These are phyloP conservation scores for Macrotis lagotis DNA, from an alignment of 2,113 vertebrate genomes.

Conservation along the genomic window DNA sequence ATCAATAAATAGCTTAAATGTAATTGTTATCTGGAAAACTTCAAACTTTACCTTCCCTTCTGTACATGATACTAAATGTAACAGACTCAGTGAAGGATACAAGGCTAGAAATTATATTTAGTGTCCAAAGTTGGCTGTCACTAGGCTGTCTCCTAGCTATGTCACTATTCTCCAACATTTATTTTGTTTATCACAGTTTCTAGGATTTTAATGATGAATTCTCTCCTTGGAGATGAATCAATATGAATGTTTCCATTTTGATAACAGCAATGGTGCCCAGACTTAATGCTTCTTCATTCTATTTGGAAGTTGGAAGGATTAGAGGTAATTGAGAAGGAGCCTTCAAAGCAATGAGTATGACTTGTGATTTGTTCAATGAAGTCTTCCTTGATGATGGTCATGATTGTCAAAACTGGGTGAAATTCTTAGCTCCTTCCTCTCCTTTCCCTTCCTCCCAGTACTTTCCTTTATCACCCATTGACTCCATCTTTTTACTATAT, in stretches of 20 bases:
- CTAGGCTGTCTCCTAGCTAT: not conserved
- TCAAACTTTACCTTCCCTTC: not conserved
- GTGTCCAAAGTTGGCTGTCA: not conserved
- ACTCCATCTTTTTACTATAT: no score
- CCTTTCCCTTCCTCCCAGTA: no score
- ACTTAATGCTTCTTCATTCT: not conserved
- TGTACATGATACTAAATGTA: not conserved
- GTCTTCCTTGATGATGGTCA: not conserved
- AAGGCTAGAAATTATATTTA: not conserved
- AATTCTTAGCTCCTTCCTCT: no score
- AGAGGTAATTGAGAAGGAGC: not conserved
- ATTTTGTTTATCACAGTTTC: not conserved
- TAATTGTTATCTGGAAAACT: not conserved
- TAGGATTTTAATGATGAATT: not conserved
- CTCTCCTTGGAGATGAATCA: not conserved
- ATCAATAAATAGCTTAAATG: not conserved
- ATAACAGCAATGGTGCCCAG: not conserved
- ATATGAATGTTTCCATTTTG: not conserved
- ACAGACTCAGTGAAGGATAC: not conserved
- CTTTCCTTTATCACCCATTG: no score
- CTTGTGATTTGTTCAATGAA: not conserved
- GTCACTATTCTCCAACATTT: not conserved
- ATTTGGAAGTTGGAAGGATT: not conserved
- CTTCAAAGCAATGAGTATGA: not conserved
- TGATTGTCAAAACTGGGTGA: not conserved